A percentile compares a stretch with the other conserved stretches of the same genome.
Conservation (phyloP, 2,113 vertebrate species). For the Gavialis gangeticus region DNA sequence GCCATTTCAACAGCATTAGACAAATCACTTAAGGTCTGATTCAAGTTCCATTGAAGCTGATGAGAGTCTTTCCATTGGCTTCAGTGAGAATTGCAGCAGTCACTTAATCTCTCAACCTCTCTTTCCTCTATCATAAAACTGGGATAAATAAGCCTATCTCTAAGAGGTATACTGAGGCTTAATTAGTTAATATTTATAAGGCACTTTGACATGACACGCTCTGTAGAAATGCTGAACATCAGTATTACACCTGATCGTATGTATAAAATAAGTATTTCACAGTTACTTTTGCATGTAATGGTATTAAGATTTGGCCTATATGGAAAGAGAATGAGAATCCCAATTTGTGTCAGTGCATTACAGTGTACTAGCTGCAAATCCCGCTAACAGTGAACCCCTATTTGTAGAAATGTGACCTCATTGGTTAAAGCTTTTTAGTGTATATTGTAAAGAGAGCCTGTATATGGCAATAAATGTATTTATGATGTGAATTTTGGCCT, state of each 20-base stretch:
- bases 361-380: neutral
- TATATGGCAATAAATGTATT: slow-evolving; percentile 46
- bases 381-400: neutral
- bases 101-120: neutral
- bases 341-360: neutral
- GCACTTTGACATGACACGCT: neutral
- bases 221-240: neutral
- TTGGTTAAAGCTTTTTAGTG: slow-evolving; percentile 53
- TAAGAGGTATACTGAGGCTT: neutral
- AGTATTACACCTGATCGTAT: neutral
- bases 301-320: slow-evolving; percentile 17
- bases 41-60: neutral
- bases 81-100: neutral
- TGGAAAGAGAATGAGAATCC: neutral
- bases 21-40: neutral
- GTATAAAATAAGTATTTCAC: neutral
- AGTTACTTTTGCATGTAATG: neutral
- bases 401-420: slow-evolving; percentile 14
- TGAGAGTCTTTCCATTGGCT: neutral
- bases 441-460: slow-evolving; percentile 1
- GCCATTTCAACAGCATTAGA: neutral
- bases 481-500: slow-evolving; percentile 35
- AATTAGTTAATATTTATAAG: slow-evolving; percentile 7
- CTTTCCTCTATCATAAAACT: neutral
- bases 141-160: neutral